Evolutionary conservation across 1,140 invertebrate species (phyloP), one percentile per base, ranked within the genome.

Genomic region (Drosophila lacertosa): DNA sequence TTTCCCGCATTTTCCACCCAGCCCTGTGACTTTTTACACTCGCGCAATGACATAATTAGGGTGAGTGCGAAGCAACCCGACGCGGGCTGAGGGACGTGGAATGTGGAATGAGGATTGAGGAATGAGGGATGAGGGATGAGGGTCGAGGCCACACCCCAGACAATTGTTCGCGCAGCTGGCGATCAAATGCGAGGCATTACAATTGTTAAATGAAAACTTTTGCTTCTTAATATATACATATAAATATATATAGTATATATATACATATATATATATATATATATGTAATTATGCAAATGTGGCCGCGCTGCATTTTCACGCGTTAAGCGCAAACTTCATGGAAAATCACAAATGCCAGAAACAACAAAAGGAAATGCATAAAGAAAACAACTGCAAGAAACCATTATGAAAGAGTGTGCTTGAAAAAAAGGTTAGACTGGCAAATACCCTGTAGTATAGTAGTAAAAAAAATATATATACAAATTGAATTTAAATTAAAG

Each of bases 81-180:
- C 26, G 13, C 10, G 33, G n/a, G n/a, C n/a, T n/a, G n/a, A n/a
- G n/a, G n/a, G n/a, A n/a, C n/a, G n/a, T n/a, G n/a, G n/a, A n/a
- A n/a, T n/a, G n/a, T n/a, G n/a, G n/a, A n/a, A n/a, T n/a, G n/a
- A n/a, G n/a, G n/a, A n/a, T n/a, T n/a, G n/a, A n/a, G n/a, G n/a
- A n/a, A n/a, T n/a, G n/a, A n/a, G n/a, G n/a, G n/a, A n/a, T n/a
- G n/a, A n/a, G n/a, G n/a, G n/a, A n/a, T n/a, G n/a, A n/a, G n/a
- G n/a, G n/a, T n/a, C 20, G 18, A 10, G 33, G 68, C 44, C 77
- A 77, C 77, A 81, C 77, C 77, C 78, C 79, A 69, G 81, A 77
- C 65, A n/a, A n/a, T 86, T 86, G 77, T 77, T 47, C 77, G 82
- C 81, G 67, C 81, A 86, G 81, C 81, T 86, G 81, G 82, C 77